These are phyloP conservation scores for Tapirus terrestris DNA, from an alignment of 2,113 vertebrate genomes.

Conservation along the genomic window DNA sequence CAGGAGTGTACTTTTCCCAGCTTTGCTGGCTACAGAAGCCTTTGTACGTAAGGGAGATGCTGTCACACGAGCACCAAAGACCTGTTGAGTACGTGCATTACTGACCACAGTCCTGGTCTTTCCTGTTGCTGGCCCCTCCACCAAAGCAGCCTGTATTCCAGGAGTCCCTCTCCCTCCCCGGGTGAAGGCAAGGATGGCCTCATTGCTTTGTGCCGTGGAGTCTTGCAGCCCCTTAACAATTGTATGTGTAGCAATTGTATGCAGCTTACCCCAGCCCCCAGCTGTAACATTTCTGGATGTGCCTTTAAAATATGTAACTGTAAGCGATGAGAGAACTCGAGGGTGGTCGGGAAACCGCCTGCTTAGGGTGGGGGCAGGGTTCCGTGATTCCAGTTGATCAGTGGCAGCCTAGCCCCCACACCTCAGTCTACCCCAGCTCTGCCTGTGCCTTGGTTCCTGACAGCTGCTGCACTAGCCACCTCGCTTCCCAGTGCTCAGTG, in stretches of 20 bases:
- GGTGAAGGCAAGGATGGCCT: neutral
- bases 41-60: conserved; percentile 73
- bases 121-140: neutral
- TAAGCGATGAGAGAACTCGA: conserved; percentile 28
- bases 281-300: conserved; percentile 60
- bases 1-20: neutral
- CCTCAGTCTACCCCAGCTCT: neutral
- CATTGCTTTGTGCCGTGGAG: neutral
- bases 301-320: conserved; percentile 70
- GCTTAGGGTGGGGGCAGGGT: neutral
- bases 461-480: conserved; percentile 62
- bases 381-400: conserved; percentile 21
- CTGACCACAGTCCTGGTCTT: conserved; percentile 51
- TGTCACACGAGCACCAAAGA: conserved; percentile 88
- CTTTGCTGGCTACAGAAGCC: conserved; percentile 50
- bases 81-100: conserved; percentile 77
- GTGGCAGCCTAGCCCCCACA: neutral
- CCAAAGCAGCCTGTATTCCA: neutral
- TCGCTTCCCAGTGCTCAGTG: neutral
- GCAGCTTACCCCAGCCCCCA: neutral
- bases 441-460: conserved; percentile 67
- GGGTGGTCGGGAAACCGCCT: neutral
- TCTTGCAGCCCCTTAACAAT: neutral
- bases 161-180: neutral
- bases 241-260: neutral